These are phyloP conservation scores for Cephus runcator DNA, from an alignment of 2,888 invertebrate species.

Conservation along the genomic window DNA sequence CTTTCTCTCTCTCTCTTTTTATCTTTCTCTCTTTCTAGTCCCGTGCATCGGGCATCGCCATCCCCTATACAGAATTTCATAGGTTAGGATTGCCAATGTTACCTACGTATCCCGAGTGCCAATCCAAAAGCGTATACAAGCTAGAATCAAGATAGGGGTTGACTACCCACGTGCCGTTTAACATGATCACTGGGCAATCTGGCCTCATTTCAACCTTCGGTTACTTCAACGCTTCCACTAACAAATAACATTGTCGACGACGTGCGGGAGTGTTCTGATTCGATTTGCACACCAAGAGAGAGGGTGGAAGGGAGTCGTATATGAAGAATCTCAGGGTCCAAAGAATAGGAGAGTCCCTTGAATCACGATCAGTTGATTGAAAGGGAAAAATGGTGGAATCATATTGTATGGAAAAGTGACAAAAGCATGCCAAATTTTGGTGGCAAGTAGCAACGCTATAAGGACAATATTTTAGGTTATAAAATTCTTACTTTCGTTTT, in stretches of 20 bases:
- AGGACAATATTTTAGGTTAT: not conserved
- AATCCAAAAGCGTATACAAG: constrained; percentile 3
- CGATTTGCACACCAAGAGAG: constrained; percentile 58
- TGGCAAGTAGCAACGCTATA: not conserved
- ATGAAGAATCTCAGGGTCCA: not conserved
- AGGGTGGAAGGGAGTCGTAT: constrained; percentile 20
- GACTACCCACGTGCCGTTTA: constrained; percentile 63
- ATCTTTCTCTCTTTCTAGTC: not conserved
- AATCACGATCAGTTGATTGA: not conserved
- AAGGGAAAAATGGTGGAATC: not conserved
- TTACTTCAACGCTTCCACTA: constrained; percentile 62
- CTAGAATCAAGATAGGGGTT: constrained; percentile 31
- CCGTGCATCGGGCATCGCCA: not conserved
- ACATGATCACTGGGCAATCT: constrained; percentile 65
- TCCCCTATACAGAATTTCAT: not conserved
- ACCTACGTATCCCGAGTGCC: not conserved
- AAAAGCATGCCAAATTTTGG: not conserved
- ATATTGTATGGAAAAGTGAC: not conserved
- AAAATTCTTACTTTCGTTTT: constrained; percentile 1
- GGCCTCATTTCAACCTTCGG: constrained; percentile 65
- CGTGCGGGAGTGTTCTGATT: constrained; percentile 59
- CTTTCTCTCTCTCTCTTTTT: not conserved
- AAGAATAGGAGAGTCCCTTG: not conserved
- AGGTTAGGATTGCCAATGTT: not conserved
- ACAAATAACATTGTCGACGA: constrained; percentile 64